A percentile compares a stretch with the other conserved stretches of the same genome.
These are phyloP conservation scores for Gymnopithys bicolor DNA, from an alignment of 2,797 vertebrate genomes.

Conservation along the genomic window DNA sequence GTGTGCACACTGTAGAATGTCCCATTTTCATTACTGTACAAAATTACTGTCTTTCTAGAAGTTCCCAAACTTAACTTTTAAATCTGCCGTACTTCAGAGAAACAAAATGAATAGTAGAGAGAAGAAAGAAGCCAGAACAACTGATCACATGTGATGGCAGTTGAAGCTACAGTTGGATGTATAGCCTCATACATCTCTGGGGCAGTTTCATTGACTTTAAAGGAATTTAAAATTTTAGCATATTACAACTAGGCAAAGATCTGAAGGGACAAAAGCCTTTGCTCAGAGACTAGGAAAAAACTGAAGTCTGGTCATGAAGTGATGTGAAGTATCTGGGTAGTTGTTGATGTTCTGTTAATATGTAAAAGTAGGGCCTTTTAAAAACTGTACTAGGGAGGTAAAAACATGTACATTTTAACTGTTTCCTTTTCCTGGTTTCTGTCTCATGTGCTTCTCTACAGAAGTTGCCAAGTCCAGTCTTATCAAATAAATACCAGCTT, in stretches of 20 bases:
- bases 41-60: neutral
- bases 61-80: neutral
- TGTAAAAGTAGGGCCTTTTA: neutral
- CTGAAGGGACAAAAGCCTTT: neutral
- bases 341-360: neutral
- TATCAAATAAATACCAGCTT: neutral
- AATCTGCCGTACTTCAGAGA: neutral
- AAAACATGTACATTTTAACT: neutral
- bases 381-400: neutral
- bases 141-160: neutral
- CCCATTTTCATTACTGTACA: neutral
- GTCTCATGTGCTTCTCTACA: neutral
- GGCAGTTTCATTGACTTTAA: neutral
- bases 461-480: neutral
- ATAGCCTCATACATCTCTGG: neutral
- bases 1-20: neutral
- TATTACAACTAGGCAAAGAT: neutral
- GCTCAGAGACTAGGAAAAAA: neutral
- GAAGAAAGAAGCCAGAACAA: neutral
- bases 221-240: conserved; percentile 21
- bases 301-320: neutral
- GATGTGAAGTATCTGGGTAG: neutral
- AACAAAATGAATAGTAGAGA: neutral
- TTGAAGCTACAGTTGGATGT: neutral
- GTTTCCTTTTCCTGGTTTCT: neutral